Conservation (phyloP, 2,797 vertebrate genomes). For the Aldrovandia affinis region DNA sequence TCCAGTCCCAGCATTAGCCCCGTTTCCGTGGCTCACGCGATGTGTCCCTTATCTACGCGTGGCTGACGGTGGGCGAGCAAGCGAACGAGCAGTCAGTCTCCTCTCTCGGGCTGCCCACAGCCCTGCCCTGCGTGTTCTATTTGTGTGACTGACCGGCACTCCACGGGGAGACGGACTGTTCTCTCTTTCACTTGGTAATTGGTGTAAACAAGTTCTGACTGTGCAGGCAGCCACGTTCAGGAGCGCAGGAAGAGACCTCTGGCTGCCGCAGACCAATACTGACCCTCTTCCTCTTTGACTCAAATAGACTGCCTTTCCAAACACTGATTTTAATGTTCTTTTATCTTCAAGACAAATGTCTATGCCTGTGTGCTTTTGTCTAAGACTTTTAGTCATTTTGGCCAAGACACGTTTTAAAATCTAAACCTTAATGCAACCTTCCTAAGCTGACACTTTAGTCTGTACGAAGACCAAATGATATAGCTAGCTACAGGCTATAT, state of each 20-base stretch:
- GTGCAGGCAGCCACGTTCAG: constrained; percentile 17
- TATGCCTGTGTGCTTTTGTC: constrained; percentile 2
- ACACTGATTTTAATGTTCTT: neutral
- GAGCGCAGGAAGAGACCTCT: neutral
- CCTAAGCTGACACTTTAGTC: neutral
- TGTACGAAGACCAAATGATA: constrained; percentile 2
- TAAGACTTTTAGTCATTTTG: constrained; percentile 34
- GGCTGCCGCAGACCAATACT: neutral
- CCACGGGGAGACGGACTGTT: constrained; percentile 1
- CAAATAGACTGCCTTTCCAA: neutral
- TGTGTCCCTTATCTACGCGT: constrained; percentile 67
- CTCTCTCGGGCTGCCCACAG: constrained; percentile 40
- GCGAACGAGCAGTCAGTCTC: neutral
- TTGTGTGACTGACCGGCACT: constrained; percentile 17
- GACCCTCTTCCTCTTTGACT: constrained; percentile 5
- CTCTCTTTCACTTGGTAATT: constrained; percentile 16
- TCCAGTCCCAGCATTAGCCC: constrained; percentile 71
- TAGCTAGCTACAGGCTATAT: neutral
- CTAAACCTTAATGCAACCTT: neutral
- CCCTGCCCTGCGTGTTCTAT: constrained; percentile 43
- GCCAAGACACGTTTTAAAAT: constrained; percentile 12
- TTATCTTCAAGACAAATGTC: constrained; percentile 19
- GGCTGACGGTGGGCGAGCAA: constrained; percentile 37
- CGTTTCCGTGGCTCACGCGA: constrained; percentile 70
- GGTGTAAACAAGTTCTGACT: constrained; percentile 13